Evolutionary conservation across 2,113 vertebrate genomes (phyloP).

Genomic region (Melozone crissalis): DNA sequence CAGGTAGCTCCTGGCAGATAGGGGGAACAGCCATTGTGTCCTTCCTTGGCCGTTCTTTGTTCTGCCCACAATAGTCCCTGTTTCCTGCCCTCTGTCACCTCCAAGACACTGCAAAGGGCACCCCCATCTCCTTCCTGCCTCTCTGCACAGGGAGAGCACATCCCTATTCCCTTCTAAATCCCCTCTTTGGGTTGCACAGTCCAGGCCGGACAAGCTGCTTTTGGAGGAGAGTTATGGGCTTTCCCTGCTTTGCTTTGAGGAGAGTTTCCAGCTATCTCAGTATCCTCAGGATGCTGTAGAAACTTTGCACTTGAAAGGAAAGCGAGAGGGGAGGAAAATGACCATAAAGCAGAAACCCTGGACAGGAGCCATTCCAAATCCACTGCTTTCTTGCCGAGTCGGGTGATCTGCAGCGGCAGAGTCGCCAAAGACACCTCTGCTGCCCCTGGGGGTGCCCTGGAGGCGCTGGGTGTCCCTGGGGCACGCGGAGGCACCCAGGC

Average conservation of each 20-base stretch:
- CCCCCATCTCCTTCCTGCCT: constrained; percentile 48
- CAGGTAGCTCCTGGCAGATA: constrained; percentile 26
- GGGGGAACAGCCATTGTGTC: background rate
- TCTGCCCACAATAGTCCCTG: constrained; percentile 45
- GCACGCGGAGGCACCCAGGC: background rate
- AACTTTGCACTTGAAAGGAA: background rate
- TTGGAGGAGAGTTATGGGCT: background rate
- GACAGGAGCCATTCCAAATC: background rate
- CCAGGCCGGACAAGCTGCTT: background rate
- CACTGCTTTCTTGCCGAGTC: background rate
- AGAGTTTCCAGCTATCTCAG: background rate
- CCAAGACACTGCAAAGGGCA: background rate
- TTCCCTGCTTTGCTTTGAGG: background rate
- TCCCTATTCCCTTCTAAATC: background rate
- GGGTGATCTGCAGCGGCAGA: background rate
- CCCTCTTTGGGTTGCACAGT: background rate
- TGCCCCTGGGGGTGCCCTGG: background rate
- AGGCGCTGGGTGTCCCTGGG: background rate
- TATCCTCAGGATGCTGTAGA: background rate
- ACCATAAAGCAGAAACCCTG: background rate
- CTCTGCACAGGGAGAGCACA: background rate
- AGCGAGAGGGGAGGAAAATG: background rate
- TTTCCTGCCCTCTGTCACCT: constrained; percentile 58
- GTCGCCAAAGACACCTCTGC: background rate
- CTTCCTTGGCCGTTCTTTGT: constrained; percentile 26